phyloP scores from a whole-genome alignment of 1,140 invertebrate genomes.

The Panagrolaimus sp. region DNA sequence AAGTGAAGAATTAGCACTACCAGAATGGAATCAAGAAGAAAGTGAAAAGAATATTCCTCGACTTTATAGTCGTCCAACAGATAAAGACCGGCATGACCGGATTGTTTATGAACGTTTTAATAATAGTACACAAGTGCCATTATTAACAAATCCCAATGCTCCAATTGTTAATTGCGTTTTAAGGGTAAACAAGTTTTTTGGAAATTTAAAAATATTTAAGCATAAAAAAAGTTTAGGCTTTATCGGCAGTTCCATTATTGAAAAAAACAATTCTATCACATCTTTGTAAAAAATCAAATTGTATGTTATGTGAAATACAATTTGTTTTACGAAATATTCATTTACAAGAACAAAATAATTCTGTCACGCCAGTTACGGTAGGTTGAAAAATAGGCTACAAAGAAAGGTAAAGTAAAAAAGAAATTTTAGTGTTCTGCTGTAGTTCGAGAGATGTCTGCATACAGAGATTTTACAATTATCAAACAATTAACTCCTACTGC shows the following conservation, averaged over 20 bases:
- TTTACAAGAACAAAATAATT: neutral
- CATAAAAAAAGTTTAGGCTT: slow-evolving; percentile 2
- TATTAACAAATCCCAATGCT: slow-evolving; percentile 1
- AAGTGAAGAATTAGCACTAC: neutral
- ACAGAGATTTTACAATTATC: neutral
- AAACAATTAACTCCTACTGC: neutral
- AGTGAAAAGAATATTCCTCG: neutral
- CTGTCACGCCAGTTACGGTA: neutral
- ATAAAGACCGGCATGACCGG: slow-evolving; percentile 5
- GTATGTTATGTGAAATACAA: slow-evolving; percentile 4
- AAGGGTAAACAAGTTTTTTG: neutral
- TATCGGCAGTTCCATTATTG: neutral
- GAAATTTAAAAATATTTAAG: neutral
- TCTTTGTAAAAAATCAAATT: neutral
- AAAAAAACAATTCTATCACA: slow-evolving; percentile 1
- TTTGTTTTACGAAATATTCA: slow-evolving; percentile 10
- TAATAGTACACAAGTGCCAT: neutral
- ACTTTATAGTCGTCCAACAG: neutral
- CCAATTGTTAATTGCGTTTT: neutral
- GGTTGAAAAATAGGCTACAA: neutral
- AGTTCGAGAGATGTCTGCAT: slow-evolving; percentile 3
- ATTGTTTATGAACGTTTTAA: neutral
- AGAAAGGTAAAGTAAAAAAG: neutral
- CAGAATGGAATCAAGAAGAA: slow-evolving; percentile 4
- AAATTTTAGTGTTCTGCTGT: neutral